phyloP scores from a whole-genome alignment of 2,113 vertebrate genomes.

The Toxotes jaculatrix region DNA sequence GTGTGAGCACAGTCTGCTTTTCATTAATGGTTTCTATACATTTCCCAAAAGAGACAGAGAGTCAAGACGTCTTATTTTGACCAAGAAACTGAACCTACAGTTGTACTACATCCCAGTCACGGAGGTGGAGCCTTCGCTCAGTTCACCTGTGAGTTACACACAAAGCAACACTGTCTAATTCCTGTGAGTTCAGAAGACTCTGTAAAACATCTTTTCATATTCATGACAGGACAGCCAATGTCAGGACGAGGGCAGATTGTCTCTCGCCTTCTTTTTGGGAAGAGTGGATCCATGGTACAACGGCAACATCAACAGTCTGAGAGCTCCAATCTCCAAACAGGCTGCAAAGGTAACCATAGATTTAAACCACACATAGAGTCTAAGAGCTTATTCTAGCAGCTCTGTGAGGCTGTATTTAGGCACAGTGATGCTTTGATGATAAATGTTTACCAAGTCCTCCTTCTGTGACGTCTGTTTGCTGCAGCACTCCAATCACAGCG shows the following conservation, averaged over 20 bases:
- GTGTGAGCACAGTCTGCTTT: neutral
- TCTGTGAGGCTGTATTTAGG: no score
- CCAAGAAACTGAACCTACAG: slow-evolving; percentile 86
- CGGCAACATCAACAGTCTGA: slow-evolving; percentile 88
- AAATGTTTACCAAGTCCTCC: neutral
- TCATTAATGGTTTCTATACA: neutral
- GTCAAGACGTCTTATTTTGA: slow-evolving; percentile 83
- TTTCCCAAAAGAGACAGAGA: slow-evolving; percentile 75
- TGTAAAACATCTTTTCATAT: neutral
- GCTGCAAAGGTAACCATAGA: slow-evolving; percentile 85
- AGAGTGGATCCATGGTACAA: slow-evolving; percentile 89
- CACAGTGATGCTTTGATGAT: no score
- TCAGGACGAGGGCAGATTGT: slow-evolving; percentile 42
- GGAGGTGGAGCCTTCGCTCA: neutral
- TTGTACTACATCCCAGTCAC: slow-evolving; percentile 89
- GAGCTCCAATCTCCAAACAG: slow-evolving; percentile 87
- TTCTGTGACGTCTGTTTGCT: slow-evolving; percentile 4
- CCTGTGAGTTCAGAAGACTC: neutral
- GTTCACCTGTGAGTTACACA: slow-evolving; percentile 45
- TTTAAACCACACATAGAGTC: neutral
- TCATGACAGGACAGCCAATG: slow-evolving; percentile 40
- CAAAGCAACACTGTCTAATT: neutral
- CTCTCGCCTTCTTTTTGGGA: slow-evolving; percentile 86
- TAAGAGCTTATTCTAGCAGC: no score
- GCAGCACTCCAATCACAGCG: slow-evolving; percentile 78